Evolutionary conservation across 2,113 vertebrate species (phyloP).

Genomic region (Serranochromis macrocephalus): DNA sequence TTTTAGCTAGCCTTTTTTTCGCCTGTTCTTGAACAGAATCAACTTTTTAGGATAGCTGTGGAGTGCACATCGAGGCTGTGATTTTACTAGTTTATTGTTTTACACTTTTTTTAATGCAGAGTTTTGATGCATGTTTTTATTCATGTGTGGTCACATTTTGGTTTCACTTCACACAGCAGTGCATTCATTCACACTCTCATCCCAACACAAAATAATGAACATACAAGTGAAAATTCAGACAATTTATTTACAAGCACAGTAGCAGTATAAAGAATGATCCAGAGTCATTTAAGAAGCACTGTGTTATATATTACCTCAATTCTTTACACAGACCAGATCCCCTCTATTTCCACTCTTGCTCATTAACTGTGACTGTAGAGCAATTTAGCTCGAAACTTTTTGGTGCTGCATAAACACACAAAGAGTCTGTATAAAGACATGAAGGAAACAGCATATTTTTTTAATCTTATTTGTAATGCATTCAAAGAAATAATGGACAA

Average conservation of each 20-base stretch:
- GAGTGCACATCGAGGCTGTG: not conserved
- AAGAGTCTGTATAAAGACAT: not conserved
- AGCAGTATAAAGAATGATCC: slow-evolving; percentile 55
- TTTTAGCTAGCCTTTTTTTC: not conserved
- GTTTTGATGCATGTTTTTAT: not conserved
- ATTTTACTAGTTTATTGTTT: not conserved
- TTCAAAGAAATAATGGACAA: not conserved
- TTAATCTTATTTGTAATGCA: not conserved
- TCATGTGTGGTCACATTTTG: not conserved
- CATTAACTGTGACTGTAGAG: not conserved
- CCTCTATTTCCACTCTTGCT: not conserved
- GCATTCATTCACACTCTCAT: not conserved
- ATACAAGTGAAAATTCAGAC: slow-evolving; percentile 56
- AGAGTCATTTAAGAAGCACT: slow-evolving; percentile 46
- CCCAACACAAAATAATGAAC: not conserved
- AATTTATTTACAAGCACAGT: slow-evolving; percentile 71
- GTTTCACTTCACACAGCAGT: not conserved
- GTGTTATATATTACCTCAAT: not conserved
- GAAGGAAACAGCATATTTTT: not conserved
- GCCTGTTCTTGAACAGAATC: not conserved
- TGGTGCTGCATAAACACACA: not conserved
- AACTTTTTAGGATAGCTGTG: not conserved
- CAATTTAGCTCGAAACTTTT: not conserved
- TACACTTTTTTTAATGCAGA: not conserved
- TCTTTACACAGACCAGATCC: not conserved